Evolutionary conservation across 2,113 vertebrate species (phyloP).

Genomic region (Geococcyx californianus): DNA sequence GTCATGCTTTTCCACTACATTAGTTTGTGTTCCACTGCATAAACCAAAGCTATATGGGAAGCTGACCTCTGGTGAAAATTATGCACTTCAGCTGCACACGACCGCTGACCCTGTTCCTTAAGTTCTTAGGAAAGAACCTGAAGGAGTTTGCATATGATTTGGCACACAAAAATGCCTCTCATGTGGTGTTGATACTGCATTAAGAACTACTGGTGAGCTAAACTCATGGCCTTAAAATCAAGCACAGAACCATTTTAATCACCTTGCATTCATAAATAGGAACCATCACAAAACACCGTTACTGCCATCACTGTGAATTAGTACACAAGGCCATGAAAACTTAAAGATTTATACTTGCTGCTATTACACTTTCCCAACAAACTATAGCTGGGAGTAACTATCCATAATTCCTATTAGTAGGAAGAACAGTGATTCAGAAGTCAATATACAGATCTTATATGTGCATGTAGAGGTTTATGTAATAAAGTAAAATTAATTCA

Average conservation of each 20-base stretch:
- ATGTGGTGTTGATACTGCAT: neutral
- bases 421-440: neutral
- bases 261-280: neutral
- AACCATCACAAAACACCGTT: neutral
- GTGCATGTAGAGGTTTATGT: neutral
- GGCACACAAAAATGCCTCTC: conserved; percentile 4
- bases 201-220: neutral
- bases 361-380: neutral
- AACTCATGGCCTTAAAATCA: neutral
- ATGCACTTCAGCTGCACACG: neutral
- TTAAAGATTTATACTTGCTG: neutral
- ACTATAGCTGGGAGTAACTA: neutral
- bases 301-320: neutral
- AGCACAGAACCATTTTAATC: neutral
- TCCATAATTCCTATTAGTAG: neutral
- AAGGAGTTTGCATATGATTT: neutral
- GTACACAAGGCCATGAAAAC: neutral
- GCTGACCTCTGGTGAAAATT: conserved; percentile 41
- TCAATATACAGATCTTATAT: neutral
- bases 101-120: conserved; percentile 30
- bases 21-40: conserved; percentile 56
- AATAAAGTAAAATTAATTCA: neutral
- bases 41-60: conserved; percentile 26
- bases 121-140: conserved; percentile 1
- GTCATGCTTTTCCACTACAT: conserved; percentile 57